phyloP scores from a whole-genome alignment of 2,113 vertebrate species.

The Megaleporinus macrocephalus region DNA sequence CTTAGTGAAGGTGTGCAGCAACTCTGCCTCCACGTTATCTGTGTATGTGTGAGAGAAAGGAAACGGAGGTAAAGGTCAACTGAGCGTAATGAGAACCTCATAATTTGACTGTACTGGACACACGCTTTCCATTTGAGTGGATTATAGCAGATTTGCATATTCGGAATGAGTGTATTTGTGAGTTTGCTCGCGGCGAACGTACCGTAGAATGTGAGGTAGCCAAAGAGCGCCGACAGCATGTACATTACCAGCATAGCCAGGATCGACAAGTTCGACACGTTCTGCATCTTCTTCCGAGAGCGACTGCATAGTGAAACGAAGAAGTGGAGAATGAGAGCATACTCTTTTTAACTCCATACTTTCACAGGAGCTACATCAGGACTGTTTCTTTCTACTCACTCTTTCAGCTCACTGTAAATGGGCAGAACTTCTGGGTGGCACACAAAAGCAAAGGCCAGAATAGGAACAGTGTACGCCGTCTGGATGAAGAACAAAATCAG shows the following conservation, averaged over 20 bases:
- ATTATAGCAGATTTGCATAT: not conserved
- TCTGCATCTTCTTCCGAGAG: conserved; percentile 89
- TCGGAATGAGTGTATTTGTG: not conserved
- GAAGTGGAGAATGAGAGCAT: no score
- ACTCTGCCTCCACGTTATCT: conserved; percentile 93
- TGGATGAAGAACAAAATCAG: conserved; percentile 64
- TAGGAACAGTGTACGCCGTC: conserved; percentile 97
- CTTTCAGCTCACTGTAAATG: conserved; percentile 98
- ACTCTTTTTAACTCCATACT: not conserved
- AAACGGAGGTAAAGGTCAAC: not conserved
- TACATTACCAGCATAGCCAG: conserved; percentile 95
- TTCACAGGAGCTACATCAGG: no score
- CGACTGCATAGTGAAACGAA: conserved; percentile 74
- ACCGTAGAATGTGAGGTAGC: conserved; percentile 97
- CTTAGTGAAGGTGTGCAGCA: conserved; percentile 94
- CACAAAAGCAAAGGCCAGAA: conserved; percentile 96
- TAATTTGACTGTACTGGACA: not conserved
- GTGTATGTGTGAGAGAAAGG: not conserved
- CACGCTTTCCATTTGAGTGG: no score
- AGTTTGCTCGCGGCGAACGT: conserved; percentile 31
- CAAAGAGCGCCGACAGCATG: conserved; percentile 91
- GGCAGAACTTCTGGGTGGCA: conserved; percentile 97
- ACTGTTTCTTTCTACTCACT: conserved; percentile 78
- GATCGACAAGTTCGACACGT: conserved; percentile 93
- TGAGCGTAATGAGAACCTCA: not conserved